A percentile compares a stretch with the other conserved stretches of the same genome.
Conservation (phyloP, 2,113 vertebrate genomes). For the Saguinus imperator region DNA sequence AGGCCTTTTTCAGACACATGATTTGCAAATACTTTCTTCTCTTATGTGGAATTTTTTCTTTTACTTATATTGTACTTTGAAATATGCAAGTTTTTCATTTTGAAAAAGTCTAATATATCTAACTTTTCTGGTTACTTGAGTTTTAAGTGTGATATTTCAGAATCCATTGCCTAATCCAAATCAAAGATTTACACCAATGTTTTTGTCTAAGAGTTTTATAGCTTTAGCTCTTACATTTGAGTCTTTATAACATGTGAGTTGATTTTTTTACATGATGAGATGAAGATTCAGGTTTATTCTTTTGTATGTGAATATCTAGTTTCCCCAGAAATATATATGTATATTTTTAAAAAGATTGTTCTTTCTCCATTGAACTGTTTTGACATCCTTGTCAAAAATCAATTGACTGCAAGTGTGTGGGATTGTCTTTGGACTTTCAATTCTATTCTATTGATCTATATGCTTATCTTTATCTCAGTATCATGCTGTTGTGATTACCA, state of each 20-base stretch:
- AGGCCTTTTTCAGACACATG: not conserved
- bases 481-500: not conserved
- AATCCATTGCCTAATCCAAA: not conserved
- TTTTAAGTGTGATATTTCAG: not conserved
- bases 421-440: not conserved
- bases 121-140: not conserved
- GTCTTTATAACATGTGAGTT: not conserved
- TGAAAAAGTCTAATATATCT: not conserved
- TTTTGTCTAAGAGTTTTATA: not conserved
- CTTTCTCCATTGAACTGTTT: not conserved
- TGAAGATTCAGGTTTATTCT: not conserved
- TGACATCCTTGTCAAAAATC: not conserved
- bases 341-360: not conserved
- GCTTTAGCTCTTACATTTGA: not conserved
- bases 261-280: not conserved
- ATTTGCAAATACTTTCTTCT: not conserved
- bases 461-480: not conserved
- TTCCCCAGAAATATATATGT: not conserved
- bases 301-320: not conserved
- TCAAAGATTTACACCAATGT: not conserved
- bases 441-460: not conserved
- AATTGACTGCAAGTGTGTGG: not conserved
- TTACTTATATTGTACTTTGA: not conserved
- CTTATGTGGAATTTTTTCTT: not conserved
- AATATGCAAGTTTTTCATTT: not conserved